Conservation (phyloP, 1,140 invertebrate genomes). For the Stenopsyche tienmushanensis region DNA sequence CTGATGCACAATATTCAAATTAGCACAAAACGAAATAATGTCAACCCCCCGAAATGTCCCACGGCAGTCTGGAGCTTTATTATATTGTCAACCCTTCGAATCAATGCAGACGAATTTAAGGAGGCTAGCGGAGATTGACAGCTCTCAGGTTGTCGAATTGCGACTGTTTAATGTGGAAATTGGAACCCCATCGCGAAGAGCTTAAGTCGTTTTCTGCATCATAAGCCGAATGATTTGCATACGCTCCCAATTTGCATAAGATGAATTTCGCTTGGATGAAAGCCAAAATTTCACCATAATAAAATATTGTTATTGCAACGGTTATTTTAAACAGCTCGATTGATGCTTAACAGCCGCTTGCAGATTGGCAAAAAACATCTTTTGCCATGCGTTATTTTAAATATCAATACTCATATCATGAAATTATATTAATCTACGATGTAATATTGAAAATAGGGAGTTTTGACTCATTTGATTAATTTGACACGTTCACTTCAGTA, state of each 20-base stretch:
- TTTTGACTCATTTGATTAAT: too few species aligned
- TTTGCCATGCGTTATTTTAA: too few species aligned
- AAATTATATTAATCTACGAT: too few species aligned
- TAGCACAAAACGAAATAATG: background rate
- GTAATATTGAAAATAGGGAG: too few species aligned
- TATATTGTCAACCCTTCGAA: conserved; percentile 4
- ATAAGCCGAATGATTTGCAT: conserved; percentile 27
- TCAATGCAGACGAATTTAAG: background rate
- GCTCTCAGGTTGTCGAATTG: conserved; percentile 6
- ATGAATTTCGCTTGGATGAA: too few species aligned
- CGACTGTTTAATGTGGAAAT: conserved; percentile 38
- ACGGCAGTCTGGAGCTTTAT: conserved; percentile 1
- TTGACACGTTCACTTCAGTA: too few species aligned
- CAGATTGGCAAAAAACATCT: too few species aligned
- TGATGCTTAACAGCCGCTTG: too few species aligned
- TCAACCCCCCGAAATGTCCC: background rate
- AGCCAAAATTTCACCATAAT: too few species aligned
- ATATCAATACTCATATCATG: too few species aligned
- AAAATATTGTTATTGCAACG: too few species aligned
- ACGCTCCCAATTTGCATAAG: background rate
- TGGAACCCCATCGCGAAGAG: conserved; percentile 24
- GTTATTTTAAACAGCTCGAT: too few species aligned
- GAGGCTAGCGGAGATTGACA: conserved; percentile 28
- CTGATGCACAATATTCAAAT: conserved; percentile 12
- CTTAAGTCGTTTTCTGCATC: conserved; percentile 19